A percentile compares a stretch with the other conserved stretches of the same genome.
Evolutionary conservation across 2,113 vertebrate genomes (phyloP).

Genomic region (Paedocypris sp.): DNA sequence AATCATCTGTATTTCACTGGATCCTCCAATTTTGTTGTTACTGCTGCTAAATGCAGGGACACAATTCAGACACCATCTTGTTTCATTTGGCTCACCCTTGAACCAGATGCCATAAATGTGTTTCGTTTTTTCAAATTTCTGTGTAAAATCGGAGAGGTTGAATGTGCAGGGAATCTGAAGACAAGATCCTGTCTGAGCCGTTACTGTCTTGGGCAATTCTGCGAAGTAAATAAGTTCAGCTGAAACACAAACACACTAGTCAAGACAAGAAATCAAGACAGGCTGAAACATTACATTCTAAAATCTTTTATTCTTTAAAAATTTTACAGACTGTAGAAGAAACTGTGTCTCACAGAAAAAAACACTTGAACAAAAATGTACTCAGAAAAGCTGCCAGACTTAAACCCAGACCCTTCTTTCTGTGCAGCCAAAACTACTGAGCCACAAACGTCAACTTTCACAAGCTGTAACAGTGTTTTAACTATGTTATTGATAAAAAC

Average conservation of each 20-base stretch:
- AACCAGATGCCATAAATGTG: conserved; percentile 11
- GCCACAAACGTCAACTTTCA: too few species aligned
- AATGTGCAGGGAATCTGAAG: conserved; percentile 42
- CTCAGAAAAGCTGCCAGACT: too few species aligned
- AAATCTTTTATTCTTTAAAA: neutral
- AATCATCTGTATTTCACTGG: too few species aligned
- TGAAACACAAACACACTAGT: neutral
- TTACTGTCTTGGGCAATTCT: neutral
- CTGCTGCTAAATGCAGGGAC: conserved; percentile 38
- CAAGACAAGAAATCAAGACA: neutral
- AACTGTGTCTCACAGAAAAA: too few species aligned
- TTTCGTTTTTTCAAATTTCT: accelerated
- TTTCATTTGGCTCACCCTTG: accelerated
- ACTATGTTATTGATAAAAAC: too few species aligned
- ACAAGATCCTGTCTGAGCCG: conserved; percentile 41
- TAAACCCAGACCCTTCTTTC: too few species aligned
- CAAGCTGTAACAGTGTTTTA: too few species aligned
- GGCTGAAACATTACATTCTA: too few species aligned
- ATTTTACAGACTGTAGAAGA: neutral
- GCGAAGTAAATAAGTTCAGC: neutral
- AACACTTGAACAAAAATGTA: too few species aligned
- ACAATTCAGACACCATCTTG: accelerated
- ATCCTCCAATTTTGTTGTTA: accelerated
- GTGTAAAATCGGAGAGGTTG: accelerated
- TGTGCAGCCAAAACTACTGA: too few species aligned